Evolutionary conservation across 2,888 invertebrate genomes (phyloP).

Genomic region (Cosmia trapezina): DNA sequence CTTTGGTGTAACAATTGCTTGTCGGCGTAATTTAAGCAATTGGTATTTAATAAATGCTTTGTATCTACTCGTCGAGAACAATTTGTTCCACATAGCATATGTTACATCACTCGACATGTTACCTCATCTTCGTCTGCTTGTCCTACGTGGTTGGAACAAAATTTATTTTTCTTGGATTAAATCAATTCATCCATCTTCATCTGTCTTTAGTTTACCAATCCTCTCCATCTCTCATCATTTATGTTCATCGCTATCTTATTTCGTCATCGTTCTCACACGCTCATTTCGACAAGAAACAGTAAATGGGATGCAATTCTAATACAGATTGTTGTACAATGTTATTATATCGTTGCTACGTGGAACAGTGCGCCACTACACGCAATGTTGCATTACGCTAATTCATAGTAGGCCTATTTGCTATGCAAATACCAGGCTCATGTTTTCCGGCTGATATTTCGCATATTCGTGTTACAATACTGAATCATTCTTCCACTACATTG

Average conservation of each 20-base stretch:
- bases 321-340: conserved; percentile 41
- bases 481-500: conserved; percentile 24
- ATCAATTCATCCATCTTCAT: neutral
- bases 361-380: conserved; percentile 56
- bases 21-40: conserved; percentile 12
- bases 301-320: conserved; percentile 20
- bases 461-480: conserved; percentile 34
- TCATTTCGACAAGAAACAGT: conserved; percentile 12
- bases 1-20: conserved; percentile 37
- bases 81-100: conserved; percentile 19
- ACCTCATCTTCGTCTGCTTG: neutral
- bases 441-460: conserved; percentile 48
- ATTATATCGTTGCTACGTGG: conserved; percentile 46
- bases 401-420: conserved; percentile 48
- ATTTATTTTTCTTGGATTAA: neutral
- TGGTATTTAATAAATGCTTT: conserved; percentile 13
- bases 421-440: conserved; percentile 44
- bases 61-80: conserved; percentile 9
- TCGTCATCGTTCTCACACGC: conserved; percentile 4
- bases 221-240: neutral
- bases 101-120: neutral
- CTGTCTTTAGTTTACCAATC: neutral
- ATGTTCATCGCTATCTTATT: neutral
- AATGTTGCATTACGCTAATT: conserved; percentile 63
- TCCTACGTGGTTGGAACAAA: neutral